Evolutionary conservation across 2,888 invertebrate genomes (phyloP), one percentile per base, ranked within the genome.

Genomic region (Amblyjoppa proteus): DNA sequence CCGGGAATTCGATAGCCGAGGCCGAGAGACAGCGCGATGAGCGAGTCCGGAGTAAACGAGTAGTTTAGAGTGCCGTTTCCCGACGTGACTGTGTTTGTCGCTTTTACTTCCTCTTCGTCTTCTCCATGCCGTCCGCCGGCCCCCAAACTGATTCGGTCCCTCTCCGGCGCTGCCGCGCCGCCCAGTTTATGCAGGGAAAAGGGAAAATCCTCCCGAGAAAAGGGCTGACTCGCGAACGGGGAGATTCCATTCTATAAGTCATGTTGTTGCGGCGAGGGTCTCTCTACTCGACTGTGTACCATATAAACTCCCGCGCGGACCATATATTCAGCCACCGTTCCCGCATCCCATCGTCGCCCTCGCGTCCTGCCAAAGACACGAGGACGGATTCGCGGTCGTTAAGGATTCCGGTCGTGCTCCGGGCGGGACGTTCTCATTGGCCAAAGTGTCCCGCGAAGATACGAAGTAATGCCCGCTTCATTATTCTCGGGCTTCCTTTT

Each of bases 351-450:
- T 68, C 51, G 56, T 45, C 64, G 61, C 38, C 64, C 56, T 34
- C 56, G 81, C 53, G 78, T 81, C 45, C 68, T 85, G 87, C 83
- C 87, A 81, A 87, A 87, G 90, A 91, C 90, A 88, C 25, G 58
- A 58, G 90, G 92, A 92, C 87, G 90, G 90, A 92, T 58, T 91
- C 89, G 89, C 88, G 77, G 90, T 92, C 90, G 91, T 91, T 91
- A 90, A 89, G 91, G 89, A 91, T 92, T 91, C 91, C 88, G 87
- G 86, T 85, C 87, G 91, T 90, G 90, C 88, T 80, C 86, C 77
- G 83, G 88, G 86, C 91, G 90, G 92, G 91, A 92, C 90, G 88
- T 92, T 90, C 91, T 92, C 91, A 90, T 92, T 92, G 92, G 90
- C 88, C 88, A 87, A 91, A 92, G 91, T 91, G 91, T 92, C 91